These are phyloP conservation scores for Drosophila kokeensis DNA, from an alignment of 2,888 invertebrate genomes.

Conservation along the genomic window DNA sequence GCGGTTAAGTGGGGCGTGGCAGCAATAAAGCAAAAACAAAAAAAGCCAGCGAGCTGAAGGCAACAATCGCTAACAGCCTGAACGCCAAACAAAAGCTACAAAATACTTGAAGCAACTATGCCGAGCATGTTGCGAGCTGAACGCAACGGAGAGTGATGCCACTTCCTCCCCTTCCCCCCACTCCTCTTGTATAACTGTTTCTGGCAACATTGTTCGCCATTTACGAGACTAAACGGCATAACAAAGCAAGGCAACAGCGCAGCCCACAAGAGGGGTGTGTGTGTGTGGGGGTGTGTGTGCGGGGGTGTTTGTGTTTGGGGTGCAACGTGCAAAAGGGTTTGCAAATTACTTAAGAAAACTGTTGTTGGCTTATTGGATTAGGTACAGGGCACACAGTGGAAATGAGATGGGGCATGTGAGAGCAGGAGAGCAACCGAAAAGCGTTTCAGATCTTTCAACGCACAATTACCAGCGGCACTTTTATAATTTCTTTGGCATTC, in stretches of 20 bases:
- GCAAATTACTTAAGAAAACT: constrained; percentile 79
- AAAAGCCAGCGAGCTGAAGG: constrained; percentile 18
- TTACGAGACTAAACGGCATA: constrained; percentile 74
- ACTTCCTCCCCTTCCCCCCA: not conserved
- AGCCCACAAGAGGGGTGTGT: not conserved
- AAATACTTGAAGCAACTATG: constrained; percentile 80
- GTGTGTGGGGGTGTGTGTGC: too few relatives aligned
- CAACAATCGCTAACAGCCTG: constrained; percentile 34
- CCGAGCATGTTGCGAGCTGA: constrained; percentile 43
- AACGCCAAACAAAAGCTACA: constrained; percentile 72
- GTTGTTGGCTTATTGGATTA: constrained; percentile 80
- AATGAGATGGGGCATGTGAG: not conserved
- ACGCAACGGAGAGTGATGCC: constrained; percentile 4
- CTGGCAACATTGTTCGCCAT: constrained; percentile 73
- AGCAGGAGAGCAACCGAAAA: constrained; percentile 25
- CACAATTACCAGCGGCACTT: constrained; percentile 79
- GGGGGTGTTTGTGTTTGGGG: constrained; percentile 1
- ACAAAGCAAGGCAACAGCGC: constrained; percentile 59
- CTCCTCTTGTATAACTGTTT: constrained; percentile 22
- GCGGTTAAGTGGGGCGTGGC: constrained; percentile 44
- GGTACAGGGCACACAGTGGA: constrained; percentile 27
- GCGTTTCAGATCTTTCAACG: constrained; percentile 70
- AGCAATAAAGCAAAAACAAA: constrained; percentile 8
- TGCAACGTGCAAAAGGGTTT: constrained; percentile 45
- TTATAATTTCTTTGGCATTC: constrained; percentile 69